Percentiles rank a stretch among this genome's conserved stretches.
Conservation (phyloP, 2,113 vertebrate genomes). For the Sclerurus mexicanus region DNA sequence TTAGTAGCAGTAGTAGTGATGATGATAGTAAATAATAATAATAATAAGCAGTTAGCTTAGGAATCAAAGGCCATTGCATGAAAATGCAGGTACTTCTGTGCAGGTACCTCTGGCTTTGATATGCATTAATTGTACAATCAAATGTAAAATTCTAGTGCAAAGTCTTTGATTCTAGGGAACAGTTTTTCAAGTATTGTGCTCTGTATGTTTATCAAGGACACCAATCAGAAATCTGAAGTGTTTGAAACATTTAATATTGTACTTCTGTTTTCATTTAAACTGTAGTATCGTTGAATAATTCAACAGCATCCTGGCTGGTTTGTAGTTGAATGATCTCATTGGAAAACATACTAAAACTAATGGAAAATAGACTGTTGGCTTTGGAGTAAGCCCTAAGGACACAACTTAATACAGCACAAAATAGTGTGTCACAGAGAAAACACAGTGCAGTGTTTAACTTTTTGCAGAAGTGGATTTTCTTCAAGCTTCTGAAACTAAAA, state of each 20-base stretch:
- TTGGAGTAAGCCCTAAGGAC: slow-evolving; percentile 18
- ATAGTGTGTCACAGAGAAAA: not conserved
- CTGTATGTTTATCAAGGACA: not conserved
- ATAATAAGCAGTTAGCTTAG: not conserved
- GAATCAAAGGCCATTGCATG: not conserved
- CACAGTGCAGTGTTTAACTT: not conserved
- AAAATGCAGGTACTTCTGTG: not conserved
- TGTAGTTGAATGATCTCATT: not conserved
- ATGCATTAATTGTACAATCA: not conserved
- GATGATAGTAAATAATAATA: not conserved
- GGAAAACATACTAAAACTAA: slow-evolving; percentile 4
- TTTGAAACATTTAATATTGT: not conserved
- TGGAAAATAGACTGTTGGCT: slow-evolving; percentile 7
- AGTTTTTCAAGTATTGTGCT: not conserved
- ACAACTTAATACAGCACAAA: not conserved
- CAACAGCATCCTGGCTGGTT: not conserved
- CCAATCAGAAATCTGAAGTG: not conserved
- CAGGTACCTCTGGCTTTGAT: not conserved
- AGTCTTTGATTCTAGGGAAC: not conserved
- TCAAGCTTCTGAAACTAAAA: not conserved
- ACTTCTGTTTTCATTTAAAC: not conserved
- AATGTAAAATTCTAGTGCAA: not conserved
- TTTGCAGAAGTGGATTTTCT: not conserved
- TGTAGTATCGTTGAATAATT: slow-evolving; percentile 8
- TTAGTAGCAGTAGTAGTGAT: not conserved